Evolutionary conservation across 2,113 vertebrate genomes (phyloP), one percentile per base, ranked within the genome.

Genomic region (Dunckerocampus dactyliophorus): DNA sequence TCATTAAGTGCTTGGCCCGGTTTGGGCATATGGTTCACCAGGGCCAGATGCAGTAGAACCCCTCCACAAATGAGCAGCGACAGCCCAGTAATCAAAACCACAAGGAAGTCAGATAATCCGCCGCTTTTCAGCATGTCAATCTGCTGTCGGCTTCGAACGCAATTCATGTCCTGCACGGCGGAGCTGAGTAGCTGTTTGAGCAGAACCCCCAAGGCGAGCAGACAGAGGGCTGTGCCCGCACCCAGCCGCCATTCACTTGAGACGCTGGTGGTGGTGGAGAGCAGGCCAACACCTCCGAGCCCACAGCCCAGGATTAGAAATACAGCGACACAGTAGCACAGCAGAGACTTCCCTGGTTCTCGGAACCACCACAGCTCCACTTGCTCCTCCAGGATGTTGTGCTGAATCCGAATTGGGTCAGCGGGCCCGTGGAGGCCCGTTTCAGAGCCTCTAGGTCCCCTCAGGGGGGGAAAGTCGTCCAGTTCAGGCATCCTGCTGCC

Each of bases 361-460:
- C 92, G 89, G 83, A 95, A 98, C 96, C 97, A 99, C 97, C 97
- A 99, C 17, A 99, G 91, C 74, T 99, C 97, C 82, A 97, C 94
- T 17, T 99, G 96, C 65, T 99, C 97, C 12, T 95, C 95, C 80
- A 99, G 80, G 60, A 95, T 91, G 11, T 90, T 91, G 86, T 92
- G 91, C 86, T 83, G 93, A 75, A 93, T 97, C 69, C 83, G 92
- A 63, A 74, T 86, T 0, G 82, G 80, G 15, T 92, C 88, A 0
- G 79, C 85, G 0, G 77, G 79, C 15, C 72, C 79, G n/a, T 69
- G 74, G 7, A 71, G 56, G 19, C 56, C 76, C 52, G 47, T 28
- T 8, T 78, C 84, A 8, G 68, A 47, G 64, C 56, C 69, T 58
- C 49, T 37, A 80, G 11, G 75, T 31, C 52, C 86, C 79, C 82